Percentiles rank a stretch among this genome's conserved stretches.
phyloP scores from a whole-genome alignment of 2,888 invertebrate genomes.

The Tinea semifulvella region DNA sequence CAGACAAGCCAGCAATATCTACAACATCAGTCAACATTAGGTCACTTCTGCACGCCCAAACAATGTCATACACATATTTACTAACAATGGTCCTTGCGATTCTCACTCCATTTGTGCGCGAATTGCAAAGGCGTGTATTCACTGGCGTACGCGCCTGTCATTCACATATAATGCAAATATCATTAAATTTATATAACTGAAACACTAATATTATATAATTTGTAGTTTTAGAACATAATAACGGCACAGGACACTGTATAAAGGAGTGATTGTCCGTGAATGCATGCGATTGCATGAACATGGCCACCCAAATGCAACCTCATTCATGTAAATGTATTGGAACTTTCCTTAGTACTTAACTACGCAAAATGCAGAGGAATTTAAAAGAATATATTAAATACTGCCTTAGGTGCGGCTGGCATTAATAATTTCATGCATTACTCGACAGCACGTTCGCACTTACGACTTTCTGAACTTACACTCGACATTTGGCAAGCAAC shows the following conservation, averaged over 20 bases:
- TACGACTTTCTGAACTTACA: conserved; percentile 67
- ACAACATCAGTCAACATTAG: conserved; percentile 69
- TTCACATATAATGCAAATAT: not conserved
- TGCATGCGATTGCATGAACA: conserved; percentile 64
- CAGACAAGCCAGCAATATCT: conserved; percentile 80
- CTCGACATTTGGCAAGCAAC: conserved; percentile 66
- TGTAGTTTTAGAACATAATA: conserved; percentile 39
- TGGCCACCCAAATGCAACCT: conserved; percentile 36
- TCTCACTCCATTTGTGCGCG: conserved; percentile 61
- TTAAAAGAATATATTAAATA: conserved; percentile 52
- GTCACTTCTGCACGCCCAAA: conserved; percentile 52
- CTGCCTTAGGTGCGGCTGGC: conserved; percentile 47
- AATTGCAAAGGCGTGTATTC: conserved; percentile 35
- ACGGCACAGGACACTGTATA: conserved; percentile 40
- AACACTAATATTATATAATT: conserved; percentile 48
- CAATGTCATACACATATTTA: conserved; percentile 45
- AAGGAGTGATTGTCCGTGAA: conserved; percentile 41
- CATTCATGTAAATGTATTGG: not conserved
- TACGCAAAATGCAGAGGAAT: conserved; percentile 30
- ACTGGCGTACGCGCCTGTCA: not conserved
- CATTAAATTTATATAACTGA: conserved; percentile 9
- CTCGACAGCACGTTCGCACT: conserved; percentile 62
- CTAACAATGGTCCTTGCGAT: conserved; percentile 63
- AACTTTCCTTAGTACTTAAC: not conserved
- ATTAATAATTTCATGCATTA: conserved; percentile 62